These are phyloP conservation scores for Tenthredo amoena DNA, from an alignment of 2,888 invertebrate species.

Conservation along the genomic window DNA sequence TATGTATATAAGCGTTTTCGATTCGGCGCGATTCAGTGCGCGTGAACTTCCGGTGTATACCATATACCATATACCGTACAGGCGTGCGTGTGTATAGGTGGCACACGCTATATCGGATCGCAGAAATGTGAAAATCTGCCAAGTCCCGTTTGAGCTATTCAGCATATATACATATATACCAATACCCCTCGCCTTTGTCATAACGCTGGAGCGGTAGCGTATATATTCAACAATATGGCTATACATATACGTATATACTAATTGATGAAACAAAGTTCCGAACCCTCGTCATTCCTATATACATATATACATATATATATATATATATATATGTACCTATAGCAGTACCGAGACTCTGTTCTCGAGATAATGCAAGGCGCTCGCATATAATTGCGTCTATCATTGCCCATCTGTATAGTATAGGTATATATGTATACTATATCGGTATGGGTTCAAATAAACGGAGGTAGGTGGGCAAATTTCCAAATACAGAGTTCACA, in stretches of 20 bases:
- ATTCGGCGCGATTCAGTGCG: neutral
- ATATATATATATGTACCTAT: too few relatives aligned
- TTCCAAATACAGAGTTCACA: neutral
- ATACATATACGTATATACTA: too few relatives aligned
- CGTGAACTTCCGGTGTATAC: neutral
- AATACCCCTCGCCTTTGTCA: too few relatives aligned
- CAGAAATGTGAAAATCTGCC: neutral
- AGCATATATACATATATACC: neutral
- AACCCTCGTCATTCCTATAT: too few relatives aligned
- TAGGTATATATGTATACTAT: neutral
- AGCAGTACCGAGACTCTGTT: too few relatives aligned
- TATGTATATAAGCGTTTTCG: neutral
- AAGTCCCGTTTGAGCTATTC: neutral
- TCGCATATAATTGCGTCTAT: neutral
- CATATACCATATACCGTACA: neutral
- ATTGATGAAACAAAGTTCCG: too few relatives aligned
- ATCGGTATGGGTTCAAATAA: neutral
- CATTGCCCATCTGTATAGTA: neutral
- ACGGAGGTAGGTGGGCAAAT: neutral
- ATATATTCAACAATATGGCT: too few relatives aligned
- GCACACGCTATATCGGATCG: neutral
- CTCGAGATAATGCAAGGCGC: too few relatives aligned
- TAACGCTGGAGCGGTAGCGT: neutral
- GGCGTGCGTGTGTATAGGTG: neutral
- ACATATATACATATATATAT: too few relatives aligned